Conservation (phyloP, 2,888 invertebrate genomes). For the Rhagonycha lutea region DNA sequence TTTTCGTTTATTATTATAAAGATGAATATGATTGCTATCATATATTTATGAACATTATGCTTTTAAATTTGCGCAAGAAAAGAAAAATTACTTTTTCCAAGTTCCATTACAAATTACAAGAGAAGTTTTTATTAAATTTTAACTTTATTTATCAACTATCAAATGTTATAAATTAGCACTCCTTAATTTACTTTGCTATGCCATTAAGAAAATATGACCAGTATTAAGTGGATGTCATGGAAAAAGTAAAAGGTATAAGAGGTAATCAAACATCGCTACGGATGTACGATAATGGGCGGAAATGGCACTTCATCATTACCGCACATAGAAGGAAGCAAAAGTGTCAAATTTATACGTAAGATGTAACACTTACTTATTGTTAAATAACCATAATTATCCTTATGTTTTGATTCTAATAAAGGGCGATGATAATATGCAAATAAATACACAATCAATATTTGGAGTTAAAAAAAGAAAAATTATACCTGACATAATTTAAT, state of each 20-base stretch:
- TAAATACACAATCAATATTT: background rate
- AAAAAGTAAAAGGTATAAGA: slow-evolving; percentile 22
- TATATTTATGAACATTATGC: background rate
- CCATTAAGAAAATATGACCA: slow-evolving; percentile 23
- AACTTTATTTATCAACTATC: background rate
- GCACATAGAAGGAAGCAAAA: slow-evolving; percentile 7
- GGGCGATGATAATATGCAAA: background rate
- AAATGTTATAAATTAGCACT: background rate
- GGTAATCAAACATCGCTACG: slow-evolving; percentile 31
- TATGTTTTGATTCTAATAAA: background rate
- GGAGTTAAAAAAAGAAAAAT: background rate
- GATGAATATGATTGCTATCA: slow-evolving; percentile 6
- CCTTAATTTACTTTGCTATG: slow-evolving; percentile 28
- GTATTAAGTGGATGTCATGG: slow-evolving; percentile 24
- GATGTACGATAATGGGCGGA: slow-evolving; percentile 38
- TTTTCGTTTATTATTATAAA: slow-evolving; percentile 20
- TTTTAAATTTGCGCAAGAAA: background rate
- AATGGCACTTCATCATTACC: slow-evolving; percentile 31
- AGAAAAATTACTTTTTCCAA: too few species aligned
- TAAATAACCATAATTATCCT: background rate
- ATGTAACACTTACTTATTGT: background rate
- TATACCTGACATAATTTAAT: background rate
- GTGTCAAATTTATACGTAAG: background rate
- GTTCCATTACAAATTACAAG: too few species aligned
- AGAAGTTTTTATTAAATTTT: background rate